Evolutionary conservation across 2,113 vertebrate species (phyloP).

Genomic region (Tauraco erythrolophus): DNA sequence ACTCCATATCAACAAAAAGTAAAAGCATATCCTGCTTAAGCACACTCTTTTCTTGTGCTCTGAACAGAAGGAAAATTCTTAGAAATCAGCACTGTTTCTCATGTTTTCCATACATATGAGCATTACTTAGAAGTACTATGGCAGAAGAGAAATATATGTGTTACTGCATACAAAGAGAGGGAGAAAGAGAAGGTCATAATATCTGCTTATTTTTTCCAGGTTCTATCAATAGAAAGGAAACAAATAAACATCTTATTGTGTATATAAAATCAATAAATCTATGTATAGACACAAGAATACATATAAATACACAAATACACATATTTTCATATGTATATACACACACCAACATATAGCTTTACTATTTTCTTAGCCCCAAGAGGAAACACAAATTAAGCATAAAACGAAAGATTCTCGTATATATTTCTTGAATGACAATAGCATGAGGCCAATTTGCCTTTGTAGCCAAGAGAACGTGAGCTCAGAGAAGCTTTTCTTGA

Average conservation of each 20-base stretch:
- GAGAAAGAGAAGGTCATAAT: background rate
- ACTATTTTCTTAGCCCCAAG: background rate
- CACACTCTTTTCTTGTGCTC: background rate
- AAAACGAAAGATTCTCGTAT: background rate
- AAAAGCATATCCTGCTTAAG: background rate
- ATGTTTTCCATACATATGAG: background rate
- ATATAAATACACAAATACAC: background rate
- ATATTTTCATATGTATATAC: background rate
- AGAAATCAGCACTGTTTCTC: background rate
- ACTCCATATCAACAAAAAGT: background rate
- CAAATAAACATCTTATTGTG: background rate
- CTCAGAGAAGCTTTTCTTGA: background rate
- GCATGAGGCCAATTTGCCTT: background rate
- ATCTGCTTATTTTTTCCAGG: background rate
- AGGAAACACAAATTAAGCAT: background rate
- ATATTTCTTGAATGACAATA: background rate
- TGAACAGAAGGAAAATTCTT: background rate
- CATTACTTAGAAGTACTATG: background rate
- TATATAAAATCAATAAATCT: background rate
- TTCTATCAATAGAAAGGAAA: background rate
- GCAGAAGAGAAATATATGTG: background rate
- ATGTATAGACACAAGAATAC: background rate
- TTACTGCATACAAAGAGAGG: background rate
- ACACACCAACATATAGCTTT: background rate
- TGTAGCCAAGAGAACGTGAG: background rate